A percentile compares a stretch with the other conserved stretches of the same genome.
phyloP scores from a whole-genome alignment of 2,797 vertebrate species.

The Micrastur ruficollis region DNA sequence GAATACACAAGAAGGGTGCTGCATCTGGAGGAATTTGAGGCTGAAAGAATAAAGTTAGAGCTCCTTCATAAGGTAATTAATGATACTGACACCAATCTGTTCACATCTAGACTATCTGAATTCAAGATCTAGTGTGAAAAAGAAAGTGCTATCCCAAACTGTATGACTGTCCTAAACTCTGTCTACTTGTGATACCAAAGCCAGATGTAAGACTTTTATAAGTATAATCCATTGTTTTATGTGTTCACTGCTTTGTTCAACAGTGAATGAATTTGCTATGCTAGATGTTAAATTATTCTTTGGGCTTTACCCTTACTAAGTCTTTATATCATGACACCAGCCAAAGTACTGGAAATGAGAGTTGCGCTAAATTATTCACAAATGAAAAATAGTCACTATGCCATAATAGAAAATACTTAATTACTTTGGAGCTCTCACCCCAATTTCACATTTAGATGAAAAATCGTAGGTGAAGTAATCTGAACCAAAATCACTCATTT shows the following conservation, averaged over 20 bases:
- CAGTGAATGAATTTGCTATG: not conserved
- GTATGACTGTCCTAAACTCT: not conserved
- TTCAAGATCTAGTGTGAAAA: not conserved
- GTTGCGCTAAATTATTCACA: not conserved
- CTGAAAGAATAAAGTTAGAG: slow-evolving; percentile 76
- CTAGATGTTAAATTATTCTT: not conserved
- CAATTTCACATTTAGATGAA: not conserved
- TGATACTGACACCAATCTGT: not conserved
- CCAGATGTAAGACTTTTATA: not conserved
- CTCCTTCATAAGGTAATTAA: slow-evolving; percentile 68
- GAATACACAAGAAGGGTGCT: slow-evolving; percentile 66
- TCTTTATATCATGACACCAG: not conserved
- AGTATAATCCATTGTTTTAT: not conserved
- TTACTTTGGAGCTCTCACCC: not conserved
- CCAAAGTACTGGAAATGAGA: not conserved
- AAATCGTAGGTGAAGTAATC: not conserved
- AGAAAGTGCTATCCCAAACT: not conserved
- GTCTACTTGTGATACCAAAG: not conserved
- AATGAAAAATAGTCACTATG: not conserved
- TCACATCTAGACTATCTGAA: not conserved
- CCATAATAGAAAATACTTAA: not conserved
- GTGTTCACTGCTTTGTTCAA: not conserved
- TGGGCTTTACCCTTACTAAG: not conserved
- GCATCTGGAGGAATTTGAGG: slow-evolving; percentile 76
- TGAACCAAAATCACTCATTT: not conserved